Base-by-base conservation (phyloP, 2,113 vertebrate genomes). In the Scortum barcoo region DNA sequence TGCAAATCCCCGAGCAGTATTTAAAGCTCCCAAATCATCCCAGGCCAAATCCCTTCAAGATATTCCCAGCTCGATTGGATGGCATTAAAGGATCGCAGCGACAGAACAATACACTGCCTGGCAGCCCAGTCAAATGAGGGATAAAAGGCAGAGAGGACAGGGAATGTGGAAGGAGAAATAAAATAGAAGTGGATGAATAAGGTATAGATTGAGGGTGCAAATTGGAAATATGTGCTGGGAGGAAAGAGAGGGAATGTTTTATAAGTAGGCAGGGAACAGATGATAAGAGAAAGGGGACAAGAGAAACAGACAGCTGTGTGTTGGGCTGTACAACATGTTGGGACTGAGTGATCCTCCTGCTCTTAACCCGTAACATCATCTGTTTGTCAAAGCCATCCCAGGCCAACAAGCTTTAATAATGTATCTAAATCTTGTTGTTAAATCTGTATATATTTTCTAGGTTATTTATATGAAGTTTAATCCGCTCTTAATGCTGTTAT, bases 41-140 rank as follows among this genome's bases (percentile, higher is more conserved):
- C 89, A 69, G 80, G 81, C 91, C 91, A 95, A 96, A 96, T 95
- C 95, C 95, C 92, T 92, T 95, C 94, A 95, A 96, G 94, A 95
- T 95, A 94, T 94, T 93, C 95, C 91, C 85, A 53, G 90, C 93
- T 95, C 88, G 91, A 95, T 95, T 94, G 95, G 93, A 91, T 87
- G 89, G 94, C 92, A 95, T 96, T 95, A 96, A 93, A 84, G 94
- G 95, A 95, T 95, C 91, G 93, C 91, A 82, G 89, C 51, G 80
- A 92, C 91, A 87, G 94, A 95, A 94, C 93, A 95, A 95, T 94
- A 89, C 92, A 80, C 88, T 53, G 91, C 88, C 93, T 93, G 94
- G 90, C 90, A 84, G 74, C 80, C 60, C 54, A 68, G 68, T 71
- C 77, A 83, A 86, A 85, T 79, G 77, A 81, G 80, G 85, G 83